Evolutionary conservation across 2,888 invertebrate genomes (phyloP).

Genomic region (Syrista parreyssii): DNA sequence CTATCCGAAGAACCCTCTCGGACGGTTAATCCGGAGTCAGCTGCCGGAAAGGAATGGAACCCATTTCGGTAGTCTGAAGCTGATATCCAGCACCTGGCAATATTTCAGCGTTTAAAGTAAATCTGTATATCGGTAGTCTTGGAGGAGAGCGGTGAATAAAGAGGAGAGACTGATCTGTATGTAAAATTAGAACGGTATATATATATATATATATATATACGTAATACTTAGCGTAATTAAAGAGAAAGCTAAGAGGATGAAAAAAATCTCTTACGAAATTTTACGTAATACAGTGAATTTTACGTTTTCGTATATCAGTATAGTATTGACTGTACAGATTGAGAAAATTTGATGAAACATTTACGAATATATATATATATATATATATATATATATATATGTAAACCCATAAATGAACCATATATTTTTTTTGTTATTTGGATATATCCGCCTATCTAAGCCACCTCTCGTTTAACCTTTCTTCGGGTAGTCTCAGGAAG

Average conservation of each 20-base stretch:
- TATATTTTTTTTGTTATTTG: too few species aligned
- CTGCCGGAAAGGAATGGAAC: conserved; percentile 49
- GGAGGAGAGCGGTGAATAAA: background rate
- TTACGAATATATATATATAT: too few species aligned
- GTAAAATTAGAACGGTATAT: background rate
- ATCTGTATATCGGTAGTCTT: conserved; percentile 9
- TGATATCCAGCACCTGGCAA: conserved; percentile 48
- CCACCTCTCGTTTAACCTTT: background rate
- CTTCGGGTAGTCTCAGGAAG: background rate
- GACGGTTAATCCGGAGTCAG: conserved; percentile 48
- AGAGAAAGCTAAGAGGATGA: background rate
- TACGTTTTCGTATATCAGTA: background rate
- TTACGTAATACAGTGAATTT: background rate
- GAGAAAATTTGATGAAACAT: too few species aligned
- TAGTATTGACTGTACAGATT: background rate
- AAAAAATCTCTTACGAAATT: background rate
- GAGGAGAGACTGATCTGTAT: background rate
- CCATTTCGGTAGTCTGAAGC: conserved; percentile 23
- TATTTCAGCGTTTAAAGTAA: conserved; percentile 42
- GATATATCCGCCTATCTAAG: background rate
- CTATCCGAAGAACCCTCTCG: conserved; percentile 34
- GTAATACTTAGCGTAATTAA: background rate
- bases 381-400: too few species aligned
- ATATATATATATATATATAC: too few species aligned
- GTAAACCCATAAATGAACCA: too few species aligned